Base-by-base conservation (phyloP, 2,113 vertebrate species). In the Rousettus leschenaultii region DNA sequence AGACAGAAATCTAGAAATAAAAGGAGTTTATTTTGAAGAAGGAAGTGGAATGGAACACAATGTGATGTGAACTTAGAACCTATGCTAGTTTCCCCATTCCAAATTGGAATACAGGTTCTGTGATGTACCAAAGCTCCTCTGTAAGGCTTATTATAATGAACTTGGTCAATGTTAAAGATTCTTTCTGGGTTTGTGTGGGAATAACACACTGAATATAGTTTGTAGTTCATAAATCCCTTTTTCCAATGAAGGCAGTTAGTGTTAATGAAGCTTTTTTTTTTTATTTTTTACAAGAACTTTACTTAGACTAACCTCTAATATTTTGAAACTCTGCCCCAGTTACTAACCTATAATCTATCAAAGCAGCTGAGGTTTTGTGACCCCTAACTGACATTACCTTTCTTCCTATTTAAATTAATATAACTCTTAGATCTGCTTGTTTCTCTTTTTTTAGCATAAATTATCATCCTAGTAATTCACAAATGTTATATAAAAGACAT, bases 101-200 rank as follows among this genome's bases (percentile, higher is more conserved):
- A 84, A 55, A 53, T 59, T 70, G 59, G 97, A 98, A 96, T 66
- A 14, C 8, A 7, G 21, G 4, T 24, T 91, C 51, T 94, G 79
- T 97, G 95, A 94, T 66, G 77, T n/a, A 15, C 13, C 6, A 2
- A 22, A 53, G 24, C 0, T 66, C 30, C 43, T 13, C 21, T 16
- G 24, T 24, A 53, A 82, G 43, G 13, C 10, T 77, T 63, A 10
- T 65, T 38, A 55, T 86, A 75, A 65, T 38, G 28, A 92, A 75
- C 45, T 24, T 33, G 16, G 16, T 66, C 65, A 70, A 3, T 15
- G 48, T 68, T n/a, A 55, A 86, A 78, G 28, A 45, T 18, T 61
- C 38, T 4, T 73, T 40, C 38, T 78, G 51, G 35, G 19, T 70
- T 35, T 86, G 61, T 51, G 19, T 95, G 57, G 82, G 24, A 95